Percentiles rank a stretch among this genome's conserved stretches.
Evolutionary conservation across 64 coral and sea anemone species (phyloP).

Genomic region (Platygyra sinensis): DNA sequence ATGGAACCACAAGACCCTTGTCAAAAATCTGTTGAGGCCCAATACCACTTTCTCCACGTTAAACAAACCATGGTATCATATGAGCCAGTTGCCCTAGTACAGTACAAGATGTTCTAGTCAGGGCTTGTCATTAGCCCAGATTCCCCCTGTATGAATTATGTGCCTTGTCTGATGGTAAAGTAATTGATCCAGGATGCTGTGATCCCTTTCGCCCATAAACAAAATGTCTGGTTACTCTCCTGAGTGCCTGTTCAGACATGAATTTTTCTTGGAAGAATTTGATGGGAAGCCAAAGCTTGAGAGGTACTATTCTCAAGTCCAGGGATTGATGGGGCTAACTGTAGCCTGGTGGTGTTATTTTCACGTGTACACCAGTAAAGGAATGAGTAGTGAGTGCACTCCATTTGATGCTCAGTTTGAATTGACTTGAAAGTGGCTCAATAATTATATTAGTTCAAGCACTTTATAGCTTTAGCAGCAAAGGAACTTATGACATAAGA

Average conservation of each 20-base stretch:
- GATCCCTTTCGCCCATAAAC: background rate
- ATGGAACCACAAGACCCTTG: conserved; percentile 62
- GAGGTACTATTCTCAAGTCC: conserved; percentile 33
- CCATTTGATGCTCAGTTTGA: background rate
- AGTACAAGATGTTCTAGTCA: conserved; percentile 29
- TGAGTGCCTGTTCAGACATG: too few species aligned
- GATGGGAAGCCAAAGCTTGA: conserved; percentile 16
- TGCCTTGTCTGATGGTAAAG: conserved; percentile 34
- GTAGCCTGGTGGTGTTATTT: conserved; percentile 26
- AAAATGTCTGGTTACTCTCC: background rate
- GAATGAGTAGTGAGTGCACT: conserved; percentile 33
- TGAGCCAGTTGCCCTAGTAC: conserved; percentile 43
- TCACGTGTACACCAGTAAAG: conserved; percentile 9
- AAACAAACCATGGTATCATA: conserved; percentile 45
- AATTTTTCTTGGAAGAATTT: conserved; percentile 3
- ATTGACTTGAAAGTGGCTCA: background rate
- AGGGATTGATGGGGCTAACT: conserved; percentile 15
- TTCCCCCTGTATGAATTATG: conserved; percentile 22
- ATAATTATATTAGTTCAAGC: background rate
- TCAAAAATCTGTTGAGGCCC: conserved; percentile 15
- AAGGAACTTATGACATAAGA: too few species aligned
- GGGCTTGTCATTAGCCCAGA: conserved; percentile 35
- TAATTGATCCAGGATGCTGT: too few species aligned
- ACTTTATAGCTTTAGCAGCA: too few species aligned
- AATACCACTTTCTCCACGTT: conserved; percentile 1